phyloP scores from a whole-genome alignment of 2,888 invertebrate genomes.

The Cremastinae sp. region DNA sequence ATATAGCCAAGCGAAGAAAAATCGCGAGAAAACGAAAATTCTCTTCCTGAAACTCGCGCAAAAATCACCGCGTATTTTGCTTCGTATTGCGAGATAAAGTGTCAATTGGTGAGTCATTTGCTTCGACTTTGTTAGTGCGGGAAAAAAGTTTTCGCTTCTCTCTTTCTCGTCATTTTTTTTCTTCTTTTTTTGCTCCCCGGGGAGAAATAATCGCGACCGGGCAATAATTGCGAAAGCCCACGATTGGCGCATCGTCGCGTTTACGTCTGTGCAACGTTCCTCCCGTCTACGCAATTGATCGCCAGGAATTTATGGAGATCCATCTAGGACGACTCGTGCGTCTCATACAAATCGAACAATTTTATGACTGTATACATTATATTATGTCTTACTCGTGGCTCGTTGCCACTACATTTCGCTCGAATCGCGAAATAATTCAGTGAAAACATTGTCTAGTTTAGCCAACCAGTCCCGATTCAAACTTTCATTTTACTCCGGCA shows the following conservation, averaged over 20 bases:
- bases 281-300: slow-evolving; percentile 15
- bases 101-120: no score
- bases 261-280: slow-evolving; percentile 9
- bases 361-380: slow-evolving; percentile 14
- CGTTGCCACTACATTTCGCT: slow-evolving; percentile 12
- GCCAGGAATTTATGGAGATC: slow-evolving; percentile 36
- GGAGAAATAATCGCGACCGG: neutral
- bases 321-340: slow-evolving; percentile 25
- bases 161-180: no score
- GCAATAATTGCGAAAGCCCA: slow-evolving; percentile 35
- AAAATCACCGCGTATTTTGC: no score
- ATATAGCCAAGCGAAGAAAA: neutral
- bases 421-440: slow-evolving; percentile 20
- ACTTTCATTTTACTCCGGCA: no score
- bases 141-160: no score
- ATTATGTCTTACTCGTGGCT: slow-evolving; percentile 25
- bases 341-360: slow-evolving; percentile 8
- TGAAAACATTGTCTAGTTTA: neutral
- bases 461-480: no score
- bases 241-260: neutral
- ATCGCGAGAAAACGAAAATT: neutral
- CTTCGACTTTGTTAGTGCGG: no score
- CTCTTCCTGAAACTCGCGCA: no score
- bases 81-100: no score
- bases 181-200: no score